Percentiles rank a stretch among this genome's conserved stretches.
These are phyloP conservation scores for Grus americana DNA, from an alignment of 2,113 vertebrate genomes.

Conservation along the genomic window DNA sequence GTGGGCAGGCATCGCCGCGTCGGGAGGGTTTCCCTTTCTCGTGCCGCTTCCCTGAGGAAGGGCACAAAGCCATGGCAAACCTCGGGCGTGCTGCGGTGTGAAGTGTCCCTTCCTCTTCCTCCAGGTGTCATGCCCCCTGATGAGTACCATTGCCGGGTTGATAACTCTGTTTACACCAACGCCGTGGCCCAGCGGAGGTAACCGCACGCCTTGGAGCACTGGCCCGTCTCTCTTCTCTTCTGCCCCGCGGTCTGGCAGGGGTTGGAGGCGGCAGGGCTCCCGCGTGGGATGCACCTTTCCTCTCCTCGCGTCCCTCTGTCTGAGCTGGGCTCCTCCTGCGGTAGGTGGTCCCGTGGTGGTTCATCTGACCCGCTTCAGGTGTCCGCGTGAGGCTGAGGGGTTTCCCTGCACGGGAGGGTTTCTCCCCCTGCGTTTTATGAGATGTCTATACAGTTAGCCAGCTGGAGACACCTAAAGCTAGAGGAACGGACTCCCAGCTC, in stretches of 20 bases:
- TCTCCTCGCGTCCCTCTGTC: accelerated
- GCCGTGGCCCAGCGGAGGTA: constrained; percentile 86
- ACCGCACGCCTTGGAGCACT: accelerated
- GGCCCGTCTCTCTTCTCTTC: background rate
- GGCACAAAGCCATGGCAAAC: accelerated
- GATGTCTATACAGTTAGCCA: background rate
- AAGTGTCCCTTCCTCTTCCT: background rate
- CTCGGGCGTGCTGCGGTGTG: background rate
- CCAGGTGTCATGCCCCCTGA: constrained; percentile 95
- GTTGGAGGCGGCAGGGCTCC: background rate
- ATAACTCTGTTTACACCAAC: constrained; percentile 94
- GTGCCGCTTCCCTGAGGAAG: accelerated
- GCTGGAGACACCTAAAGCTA: background rate
- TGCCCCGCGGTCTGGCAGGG: background rate
- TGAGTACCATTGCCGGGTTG: constrained; percentile 84
- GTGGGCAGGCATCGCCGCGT: accelerated
- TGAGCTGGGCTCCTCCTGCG: background rate
- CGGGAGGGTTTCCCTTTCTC: background rate
- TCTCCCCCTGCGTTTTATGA: background rate
- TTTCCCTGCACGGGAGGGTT: background rate
- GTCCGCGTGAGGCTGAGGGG: accelerated
- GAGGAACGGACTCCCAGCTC: accelerated
- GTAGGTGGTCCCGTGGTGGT: accelerated
- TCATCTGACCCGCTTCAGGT: background rate
- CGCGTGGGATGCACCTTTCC: accelerated